These are phyloP conservation scores for Entomobrya multifasciata DNA, from an alignment of 2,888 invertebrate species.

Conservation along the genomic window DNA sequence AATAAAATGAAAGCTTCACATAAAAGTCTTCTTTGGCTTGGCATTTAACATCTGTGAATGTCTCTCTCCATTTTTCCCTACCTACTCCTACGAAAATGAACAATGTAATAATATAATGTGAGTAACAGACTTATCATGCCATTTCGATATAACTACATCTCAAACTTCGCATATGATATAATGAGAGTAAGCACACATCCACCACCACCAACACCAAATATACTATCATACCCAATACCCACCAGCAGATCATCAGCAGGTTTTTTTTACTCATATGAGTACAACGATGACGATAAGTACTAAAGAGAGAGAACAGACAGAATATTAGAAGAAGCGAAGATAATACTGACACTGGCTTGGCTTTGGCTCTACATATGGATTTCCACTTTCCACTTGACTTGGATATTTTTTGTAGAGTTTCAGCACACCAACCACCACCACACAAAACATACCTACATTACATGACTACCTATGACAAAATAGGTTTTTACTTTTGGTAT, in stretches of 20 bases:
- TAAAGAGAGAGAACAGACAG: neutral
- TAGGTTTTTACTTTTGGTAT: conserved; percentile 8
- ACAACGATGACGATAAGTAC: neutral
- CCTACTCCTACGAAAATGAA: neutral
- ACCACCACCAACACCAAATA: neutral
- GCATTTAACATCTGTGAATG: conserved; percentile 45
- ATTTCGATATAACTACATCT: conserved; percentile 3
- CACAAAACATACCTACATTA: neutral
- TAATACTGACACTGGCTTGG: conserved; percentile 7
- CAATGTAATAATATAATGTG: neutral
- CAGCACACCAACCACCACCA: too few species aligned
- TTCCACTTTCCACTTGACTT: conserved; percentile 56
- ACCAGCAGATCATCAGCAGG: conserved; percentile 16
- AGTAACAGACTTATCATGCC: neutral
- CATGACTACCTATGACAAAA: conserved; percentile 18
- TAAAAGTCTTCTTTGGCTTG: conserved; percentile 10
- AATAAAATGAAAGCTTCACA: conserved; percentile 34
- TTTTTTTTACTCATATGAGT: conserved; percentile 7
- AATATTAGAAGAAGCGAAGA: neutral
- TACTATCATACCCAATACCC: neutral
- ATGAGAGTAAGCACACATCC: neutral
- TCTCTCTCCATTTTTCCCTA: conserved; percentile 23
- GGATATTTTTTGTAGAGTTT: conserved; percentile 35
- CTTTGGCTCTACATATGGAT: conserved; percentile 18
- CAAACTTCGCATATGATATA: neutral